Base-by-base conservation (phyloP, 2,797 vertebrate species). In the Megaceryle alcyon region DNA sequence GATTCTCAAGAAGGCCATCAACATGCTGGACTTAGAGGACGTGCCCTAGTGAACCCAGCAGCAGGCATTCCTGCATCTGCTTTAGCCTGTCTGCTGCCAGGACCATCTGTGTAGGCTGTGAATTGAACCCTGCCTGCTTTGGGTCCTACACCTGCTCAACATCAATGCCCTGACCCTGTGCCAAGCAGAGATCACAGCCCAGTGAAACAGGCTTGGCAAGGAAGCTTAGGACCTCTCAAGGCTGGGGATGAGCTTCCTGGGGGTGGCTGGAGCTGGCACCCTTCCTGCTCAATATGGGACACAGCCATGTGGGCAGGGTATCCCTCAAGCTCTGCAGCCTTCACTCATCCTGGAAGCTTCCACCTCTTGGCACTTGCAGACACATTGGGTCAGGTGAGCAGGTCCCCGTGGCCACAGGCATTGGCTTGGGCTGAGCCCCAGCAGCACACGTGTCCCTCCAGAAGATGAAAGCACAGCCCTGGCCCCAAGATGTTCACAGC, bases 191-290 rank as follows among this genome's bases (percentile, higher is more conserved):
- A 79, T 92, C 91, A 64, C 0, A 9, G 48, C 77, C 92, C 73
- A 60, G 25, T 1, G 33, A 79, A 87, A 72, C 28, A 9, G 91
- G 66, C 91, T 93, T 96, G 94, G 92, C 95, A 95, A 90, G 56
- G 82, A 91, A 81, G 91, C 94, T 86, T 82, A 53, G 87, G 77
- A 86, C 66, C 89, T 96, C 89, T 94, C 77, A 86, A 96, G 94
- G 79, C 89, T 93, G 81, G 70, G 41, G 88, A 48, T 78, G 94
- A 96, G 73, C 87, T 88, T 91, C 82, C 85, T 90, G 80, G 60
- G 87, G 92, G 77, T 94, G 78, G 59, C 92, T 71, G 77, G 64
- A 82, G 44, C 91, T 96, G 95, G 82, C 92, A 84, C 65, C 70
- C 39, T 59, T 94, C 87, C 95, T 92, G 82, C 60, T 92, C 70